Base-by-base conservation (phyloP, 2,113 vertebrate species). In the Ranitomeya variabilis region DNA sequence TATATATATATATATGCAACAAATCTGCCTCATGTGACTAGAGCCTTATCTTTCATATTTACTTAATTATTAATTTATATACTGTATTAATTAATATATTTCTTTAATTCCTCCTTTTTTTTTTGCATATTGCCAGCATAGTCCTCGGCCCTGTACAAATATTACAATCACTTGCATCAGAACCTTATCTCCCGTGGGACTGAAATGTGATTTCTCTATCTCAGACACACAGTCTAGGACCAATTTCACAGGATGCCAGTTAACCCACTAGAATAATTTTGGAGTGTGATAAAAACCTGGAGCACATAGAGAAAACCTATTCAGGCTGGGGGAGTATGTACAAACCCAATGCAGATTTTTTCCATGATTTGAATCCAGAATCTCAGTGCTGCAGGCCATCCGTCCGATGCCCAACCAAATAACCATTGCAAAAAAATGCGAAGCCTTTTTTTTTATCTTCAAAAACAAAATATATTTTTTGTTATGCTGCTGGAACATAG, bases 181-280 rank as follows among this genome's bases (percentile, higher is more conserved):
- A 45, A 19, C 71, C 69, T 73, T 73, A 37, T 71, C 67, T 71
- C 67, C 69, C 11, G 31, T 74, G 71, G 71, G 31, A 74, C 31
- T 45, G 71, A 74, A 74, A 74, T 74, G 71, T 74, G 31, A 74
- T 74, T 74, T 74, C 71, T 74, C 14, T 45, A 45, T 74, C 71
- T 74, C 31, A 74, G 69, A 16, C 69, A 73, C 69, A 73, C 69
- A 73, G 31, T 73, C 69, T 37, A 73, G 10, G 69, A 31, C 31
- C 15, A 73, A 73, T 73, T 73, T 74, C 31, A 74, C 71, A 74
- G 71, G 37, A 51, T 74, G 31, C 71, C 31, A 45, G 71, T 74
- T 45, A 74, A 74, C 71, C 71, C 45, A 45, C 31, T 31, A 45
- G 31, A 45, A 45, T 74, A 16, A 74, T 74, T 18, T 74, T 74